Conservation (phyloP, 2,888 invertebrate species). For the Drosophila macrothrix region DNA sequence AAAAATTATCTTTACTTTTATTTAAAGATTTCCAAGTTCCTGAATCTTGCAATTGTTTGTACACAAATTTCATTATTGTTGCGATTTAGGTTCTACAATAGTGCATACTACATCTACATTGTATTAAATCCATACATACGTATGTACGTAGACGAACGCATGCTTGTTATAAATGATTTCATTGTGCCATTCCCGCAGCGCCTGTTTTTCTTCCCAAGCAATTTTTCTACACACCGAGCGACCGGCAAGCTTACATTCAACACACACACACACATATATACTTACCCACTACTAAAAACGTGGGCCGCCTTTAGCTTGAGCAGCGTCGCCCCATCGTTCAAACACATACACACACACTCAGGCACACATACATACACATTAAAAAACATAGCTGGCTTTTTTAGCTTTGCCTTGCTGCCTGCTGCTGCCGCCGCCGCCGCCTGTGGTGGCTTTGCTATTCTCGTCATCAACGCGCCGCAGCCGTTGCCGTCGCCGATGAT, state of each 20-base stretch:
- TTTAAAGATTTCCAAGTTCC: not conserved
- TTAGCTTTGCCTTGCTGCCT: conserved; percentile 51
- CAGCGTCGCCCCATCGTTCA: conserved; percentile 60
- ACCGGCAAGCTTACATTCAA: conserved; percentile 49
- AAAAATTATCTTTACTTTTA: too few species aligned
- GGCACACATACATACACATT: conserved; percentile 5
- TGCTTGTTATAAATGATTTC: conserved; percentile 74
- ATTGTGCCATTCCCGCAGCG: conserved; percentile 67
- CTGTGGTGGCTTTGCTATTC: conserved; percentile 70
- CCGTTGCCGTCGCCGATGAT: conserved; percentile 50
- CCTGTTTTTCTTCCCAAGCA: conserved; percentile 71
- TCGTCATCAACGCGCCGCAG: conserved; percentile 66
- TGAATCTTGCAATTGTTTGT: conserved; percentile 20
- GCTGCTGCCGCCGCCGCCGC: conserved; percentile 47
- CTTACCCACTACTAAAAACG: conserved; percentile 41
- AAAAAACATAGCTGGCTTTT: conserved; percentile 54
- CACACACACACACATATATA: conserved; percentile 25
- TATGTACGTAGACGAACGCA: conserved; percentile 4
- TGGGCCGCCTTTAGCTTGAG: conserved; percentile 58
- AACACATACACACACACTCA: not conserved
- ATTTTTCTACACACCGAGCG: conserved; percentile 64
- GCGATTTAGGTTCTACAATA: not conserved
- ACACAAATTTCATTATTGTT: conserved; percentile 24
- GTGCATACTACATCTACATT: not conserved
- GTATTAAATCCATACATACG: not conserved